Conservation (phyloP, 2,888 invertebrate species). For the Cheilosia impressa region DNA sequence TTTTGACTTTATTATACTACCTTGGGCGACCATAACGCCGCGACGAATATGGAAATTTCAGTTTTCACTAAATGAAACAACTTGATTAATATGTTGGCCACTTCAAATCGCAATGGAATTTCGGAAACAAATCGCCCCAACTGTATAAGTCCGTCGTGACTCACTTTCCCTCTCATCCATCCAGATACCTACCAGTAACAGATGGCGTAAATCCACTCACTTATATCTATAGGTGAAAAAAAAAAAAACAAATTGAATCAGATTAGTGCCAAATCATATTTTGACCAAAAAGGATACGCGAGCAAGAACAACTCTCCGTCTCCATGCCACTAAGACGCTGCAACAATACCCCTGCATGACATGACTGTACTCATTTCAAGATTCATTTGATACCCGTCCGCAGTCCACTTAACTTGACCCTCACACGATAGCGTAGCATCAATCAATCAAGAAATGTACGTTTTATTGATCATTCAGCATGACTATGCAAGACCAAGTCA, state of each 20-base stretch:
- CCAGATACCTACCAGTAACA: not conserved
- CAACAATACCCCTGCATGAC: constrained; percentile 55
- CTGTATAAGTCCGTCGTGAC: not conserved
- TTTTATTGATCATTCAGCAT: constrained; percentile 58
- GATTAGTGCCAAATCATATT: constrained; percentile 54
- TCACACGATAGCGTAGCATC: constrained; percentile 48
- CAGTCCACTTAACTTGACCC: constrained; percentile 69
- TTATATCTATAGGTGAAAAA: not conserved
- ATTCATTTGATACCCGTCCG: constrained; percentile 30
- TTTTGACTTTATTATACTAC: too few species aligned
- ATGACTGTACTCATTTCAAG: constrained; percentile 38
- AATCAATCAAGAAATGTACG: constrained; percentile 57
- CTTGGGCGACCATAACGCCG: too few species aligned
- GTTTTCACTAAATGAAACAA: too few species aligned
- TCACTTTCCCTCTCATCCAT: not conserved
- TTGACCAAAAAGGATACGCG: constrained; percentile 26
- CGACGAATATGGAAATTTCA: too few species aligned
- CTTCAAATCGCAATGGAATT: too few species aligned
- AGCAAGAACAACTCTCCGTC: not conserved
- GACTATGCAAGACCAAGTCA: constrained; percentile 47
- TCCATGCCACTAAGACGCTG: not conserved
- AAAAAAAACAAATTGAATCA: not conserved
- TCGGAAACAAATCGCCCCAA: too few species aligned
- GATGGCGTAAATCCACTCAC: not conserved
- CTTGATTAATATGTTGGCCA: not conserved